phyloP scores from a whole-genome alignment of 1,140 invertebrate genomes.

The Dinoponera quadriceps region DNA sequence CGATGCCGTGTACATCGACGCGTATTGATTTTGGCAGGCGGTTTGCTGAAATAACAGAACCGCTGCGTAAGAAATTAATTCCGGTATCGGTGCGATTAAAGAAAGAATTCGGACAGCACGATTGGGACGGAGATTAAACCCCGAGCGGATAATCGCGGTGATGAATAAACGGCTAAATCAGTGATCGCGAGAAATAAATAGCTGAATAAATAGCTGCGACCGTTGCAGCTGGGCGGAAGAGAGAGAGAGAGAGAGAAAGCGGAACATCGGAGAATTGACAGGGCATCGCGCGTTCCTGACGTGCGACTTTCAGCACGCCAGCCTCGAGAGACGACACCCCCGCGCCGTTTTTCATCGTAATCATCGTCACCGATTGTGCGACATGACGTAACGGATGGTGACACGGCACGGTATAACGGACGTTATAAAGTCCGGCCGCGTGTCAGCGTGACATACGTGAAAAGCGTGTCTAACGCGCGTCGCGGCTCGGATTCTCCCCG shows the following conservation, averaged over 20 bases:
- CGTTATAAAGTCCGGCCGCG: constrained; percentile 60
- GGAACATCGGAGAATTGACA: constrained; percentile 40
- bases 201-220: no score
- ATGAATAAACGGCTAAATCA: no score
- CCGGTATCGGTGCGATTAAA: background rate
- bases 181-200: no score
- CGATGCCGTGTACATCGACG: background rate
- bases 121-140: no score
- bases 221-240: background rate
- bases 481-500: background rate
- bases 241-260: background rate
- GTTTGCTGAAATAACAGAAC: background rate
- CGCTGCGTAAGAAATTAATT: constrained; percentile 5
- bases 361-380: constrained; percentile 57
- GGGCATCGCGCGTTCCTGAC: constrained; percentile 23
- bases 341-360: constrained; percentile 50
- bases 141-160: no score
- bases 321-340: constrained; percentile 21
- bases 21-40: constrained; percentile 6
- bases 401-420: constrained; percentile 36
- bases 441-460: constrained; percentile 52
- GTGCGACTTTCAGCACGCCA: constrained; percentile 41
- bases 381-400: constrained; percentile 58
- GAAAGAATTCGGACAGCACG: no score
- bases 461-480: constrained; percentile 54